Conservation (phyloP, 2,797 vertebrate genomes). For the Leptatherina wallacei region DNA sequence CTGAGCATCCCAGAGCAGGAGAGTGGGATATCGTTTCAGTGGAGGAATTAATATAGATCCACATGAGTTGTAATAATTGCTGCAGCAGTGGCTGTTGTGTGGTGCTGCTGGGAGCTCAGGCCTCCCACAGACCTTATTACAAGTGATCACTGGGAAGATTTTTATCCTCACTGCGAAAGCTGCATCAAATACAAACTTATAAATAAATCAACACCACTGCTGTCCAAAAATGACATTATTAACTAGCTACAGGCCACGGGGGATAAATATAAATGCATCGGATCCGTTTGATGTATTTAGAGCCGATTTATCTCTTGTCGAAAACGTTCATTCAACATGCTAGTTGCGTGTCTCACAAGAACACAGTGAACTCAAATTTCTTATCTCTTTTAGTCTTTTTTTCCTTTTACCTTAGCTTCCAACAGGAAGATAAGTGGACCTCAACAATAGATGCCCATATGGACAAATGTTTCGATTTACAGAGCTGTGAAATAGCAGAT, state of each 20-base stretch:
- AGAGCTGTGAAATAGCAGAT: constrained; percentile 13
- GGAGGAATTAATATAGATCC: constrained; percentile 55
- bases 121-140: constrained; percentile 55
- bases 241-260: constrained; percentile 32
- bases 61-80: constrained; percentile 59
- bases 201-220: constrained; percentile 61
- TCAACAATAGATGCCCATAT: neutral
- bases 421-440: neutral
- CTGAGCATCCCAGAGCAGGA: constrained; percentile 16
- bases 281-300: constrained; percentile 47
- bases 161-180: constrained; percentile 42
- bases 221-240: constrained; percentile 52
- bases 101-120: constrained; percentile 45
- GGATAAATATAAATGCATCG: neutral
- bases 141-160: constrained; percentile 42
- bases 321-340: constrained; percentile 19
- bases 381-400: neutral
- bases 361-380: neutral
- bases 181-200: constrained; percentile 40
- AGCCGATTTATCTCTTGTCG: constrained; percentile 9
- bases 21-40: constrained; percentile 40
- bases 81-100: constrained; percentile 43
- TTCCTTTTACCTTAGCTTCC: neutral
- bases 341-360: neutral
- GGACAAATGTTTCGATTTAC: neutral